Base-by-base conservation (phyloP, 2,113 vertebrate species). In the Colaptes auratus region DNA sequence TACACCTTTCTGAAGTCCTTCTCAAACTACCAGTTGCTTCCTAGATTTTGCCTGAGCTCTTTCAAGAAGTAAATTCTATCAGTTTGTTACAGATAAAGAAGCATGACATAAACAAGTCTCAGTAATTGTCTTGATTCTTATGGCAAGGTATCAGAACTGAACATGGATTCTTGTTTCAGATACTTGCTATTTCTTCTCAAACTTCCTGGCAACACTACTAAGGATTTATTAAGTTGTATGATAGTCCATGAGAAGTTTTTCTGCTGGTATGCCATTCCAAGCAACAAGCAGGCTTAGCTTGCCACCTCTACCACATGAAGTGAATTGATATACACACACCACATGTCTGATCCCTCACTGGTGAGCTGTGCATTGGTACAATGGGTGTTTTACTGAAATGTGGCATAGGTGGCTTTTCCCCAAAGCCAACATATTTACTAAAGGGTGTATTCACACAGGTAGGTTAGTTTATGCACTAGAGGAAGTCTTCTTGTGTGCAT, bases 321-420 rank as follows among this genome's bases (percentile, higher is more conserved):
- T 0, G 2, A 78, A 44, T 0, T 48, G 53, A 74, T 63, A n/a
- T 21, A 48, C 0, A 0, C 15, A 13, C 7, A 33, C 12, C 1
- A 0, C 2, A 58, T 14, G 30, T 31, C 52, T 28, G 60, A 64
- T 25, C 39, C 46, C 52, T 84, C 65, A 20, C 21, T n/a, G 10
- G 28, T 60, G 28, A 74, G 31, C 60, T 12, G 36, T 14, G 52
- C 24, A 2, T 46, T 72, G 53, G 55, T 31, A 55, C 30, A 60
- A 72, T 4, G 11, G 6, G 4, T 69, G 30, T 81, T 73, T 27
- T 24, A 52, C 28, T 61, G 3, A 73, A 65, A 24, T 27, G 59
- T 44, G 60, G 56, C 27, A 15, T 10, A 39, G 5, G 6, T 55
- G 58, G 23, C 35, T 18, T 55, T 67, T 75, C 25, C 55, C 36